Evolutionary conservation across 2,797 vertebrate genomes (phyloP).

Genomic region (Phylloscopus collybita): DNA sequence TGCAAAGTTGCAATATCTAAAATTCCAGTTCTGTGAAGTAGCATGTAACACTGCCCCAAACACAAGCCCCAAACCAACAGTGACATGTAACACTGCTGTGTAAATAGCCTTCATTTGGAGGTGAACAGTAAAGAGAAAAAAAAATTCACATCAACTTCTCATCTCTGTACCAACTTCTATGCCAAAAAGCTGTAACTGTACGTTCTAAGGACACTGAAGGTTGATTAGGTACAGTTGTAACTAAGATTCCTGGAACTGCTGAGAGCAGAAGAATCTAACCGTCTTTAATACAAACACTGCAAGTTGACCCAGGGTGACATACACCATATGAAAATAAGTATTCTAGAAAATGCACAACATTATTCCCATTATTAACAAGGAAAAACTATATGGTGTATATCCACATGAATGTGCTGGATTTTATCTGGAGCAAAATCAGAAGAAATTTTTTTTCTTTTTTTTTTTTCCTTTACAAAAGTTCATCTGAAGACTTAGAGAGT

Average conservation of each 20-base stretch:
- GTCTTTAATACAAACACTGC: not conserved
- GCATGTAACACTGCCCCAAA: not conserved
- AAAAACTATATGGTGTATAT: not conserved
- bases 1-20: not conserved
- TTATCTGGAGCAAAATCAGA: not conserved
- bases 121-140: not conserved
- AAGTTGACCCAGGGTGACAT: rapidly evolving
- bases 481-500: not conserved
- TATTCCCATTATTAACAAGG: not conserved
- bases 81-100: not conserved
- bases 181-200: not conserved
- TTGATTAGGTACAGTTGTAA: not conserved
- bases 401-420: not conserved
- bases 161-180: not conserved
- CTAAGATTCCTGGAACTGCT: not conserved
- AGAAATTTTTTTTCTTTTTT: not conserved
- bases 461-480: not conserved
- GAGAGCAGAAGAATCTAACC: not conserved
- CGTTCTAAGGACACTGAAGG: not conserved
- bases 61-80: no score
- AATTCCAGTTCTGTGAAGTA: not conserved
- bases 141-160: not conserved
- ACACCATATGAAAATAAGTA: not conserved
- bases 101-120: not conserved
- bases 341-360: not conserved